phyloP scores from a whole-genome alignment of 2,113 vertebrate genomes.

The Callocephalon fimbriatum region DNA sequence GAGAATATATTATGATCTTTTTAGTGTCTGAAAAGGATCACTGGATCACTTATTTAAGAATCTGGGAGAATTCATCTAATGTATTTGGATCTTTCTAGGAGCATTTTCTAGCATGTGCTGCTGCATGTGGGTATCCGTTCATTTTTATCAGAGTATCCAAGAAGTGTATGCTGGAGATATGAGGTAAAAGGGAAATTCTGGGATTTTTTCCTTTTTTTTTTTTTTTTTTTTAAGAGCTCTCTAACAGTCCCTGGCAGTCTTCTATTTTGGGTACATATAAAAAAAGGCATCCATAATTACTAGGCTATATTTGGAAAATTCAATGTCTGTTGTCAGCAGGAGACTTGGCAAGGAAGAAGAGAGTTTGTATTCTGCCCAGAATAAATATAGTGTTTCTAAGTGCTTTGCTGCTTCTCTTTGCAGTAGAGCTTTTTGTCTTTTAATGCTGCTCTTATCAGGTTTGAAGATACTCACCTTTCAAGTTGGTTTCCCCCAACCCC shows the following conservation, averaged over 20 bases:
- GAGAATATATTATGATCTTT: background rate
- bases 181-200: background rate
- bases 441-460: slow-evolving; percentile 2
- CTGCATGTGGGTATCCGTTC: background rate
- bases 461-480: background rate
- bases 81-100: background rate
- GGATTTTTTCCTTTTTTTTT: background rate
- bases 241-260: background rate
- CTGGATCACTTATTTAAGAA: background rate
- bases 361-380: slow-evolving; percentile 19
- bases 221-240: background rate
- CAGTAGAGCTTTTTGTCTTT: slow-evolving; percentile 1
- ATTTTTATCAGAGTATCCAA: background rate
- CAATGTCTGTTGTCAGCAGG: slow-evolving; percentile 21
- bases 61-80: background rate
- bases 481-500: background rate
- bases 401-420: background rate
- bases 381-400: slow-evolving; percentile 40
- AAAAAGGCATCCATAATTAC: slow-evolving; percentile 38
- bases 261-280: background rate
- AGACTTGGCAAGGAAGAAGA: slow-evolving; percentile 28
- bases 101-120: background rate
- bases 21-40: background rate
- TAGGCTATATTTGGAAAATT: slow-evolving; percentile 41
- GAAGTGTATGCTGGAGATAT: background rate